Evolutionary conservation across 2,113 vertebrate genomes (phyloP).

Genomic region (Archocentrus centrarchus): DNA sequence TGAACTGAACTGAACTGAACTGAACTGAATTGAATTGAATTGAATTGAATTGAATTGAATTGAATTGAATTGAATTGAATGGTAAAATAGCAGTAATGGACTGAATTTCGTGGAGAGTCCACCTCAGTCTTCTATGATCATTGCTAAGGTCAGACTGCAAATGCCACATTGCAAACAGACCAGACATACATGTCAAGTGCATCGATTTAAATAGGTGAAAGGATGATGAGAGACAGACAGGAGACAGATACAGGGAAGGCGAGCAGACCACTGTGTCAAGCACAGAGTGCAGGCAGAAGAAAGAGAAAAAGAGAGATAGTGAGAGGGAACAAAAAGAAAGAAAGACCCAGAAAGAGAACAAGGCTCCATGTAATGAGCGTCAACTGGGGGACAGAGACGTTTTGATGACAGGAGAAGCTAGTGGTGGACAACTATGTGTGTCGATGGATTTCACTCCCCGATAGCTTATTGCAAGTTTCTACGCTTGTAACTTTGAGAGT

Average conservation of each 20-base stretch:
- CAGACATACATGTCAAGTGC: slow-evolving; percentile 6
- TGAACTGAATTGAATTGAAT: too few relatives aligned
- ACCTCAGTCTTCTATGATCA: background rate
- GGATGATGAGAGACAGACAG: slow-evolving; percentile 21
- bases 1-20: too few relatives aligned
- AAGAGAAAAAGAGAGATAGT: slow-evolving; percentile 17
- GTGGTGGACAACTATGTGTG: background rate
- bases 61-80: too few relatives aligned
- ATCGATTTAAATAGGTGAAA: slow-evolving; percentile 19
- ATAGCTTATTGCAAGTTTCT: background rate
- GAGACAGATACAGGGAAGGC: background rate
- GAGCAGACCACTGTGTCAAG: slow-evolving; percentile 3
- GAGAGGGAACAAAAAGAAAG: background rate
- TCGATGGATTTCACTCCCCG: background rate
- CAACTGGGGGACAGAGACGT: slow-evolving; percentile 18
- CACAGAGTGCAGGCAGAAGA: background rate
- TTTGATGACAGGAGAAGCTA: slow-evolving; percentile 29
- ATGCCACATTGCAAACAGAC: background rate
- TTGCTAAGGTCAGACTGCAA: background rate
- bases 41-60: too few relatives aligned
- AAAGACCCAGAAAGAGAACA: slow-evolving; percentile 38
- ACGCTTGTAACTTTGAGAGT: background rate
- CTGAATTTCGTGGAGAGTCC: too few relatives aligned
- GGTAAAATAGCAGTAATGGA: too few relatives aligned
- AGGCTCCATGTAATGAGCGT: slow-evolving; percentile 14